phyloP scores from a whole-genome alignment of 2,888 invertebrate species.

The Drymonia ruficornis region DNA sequence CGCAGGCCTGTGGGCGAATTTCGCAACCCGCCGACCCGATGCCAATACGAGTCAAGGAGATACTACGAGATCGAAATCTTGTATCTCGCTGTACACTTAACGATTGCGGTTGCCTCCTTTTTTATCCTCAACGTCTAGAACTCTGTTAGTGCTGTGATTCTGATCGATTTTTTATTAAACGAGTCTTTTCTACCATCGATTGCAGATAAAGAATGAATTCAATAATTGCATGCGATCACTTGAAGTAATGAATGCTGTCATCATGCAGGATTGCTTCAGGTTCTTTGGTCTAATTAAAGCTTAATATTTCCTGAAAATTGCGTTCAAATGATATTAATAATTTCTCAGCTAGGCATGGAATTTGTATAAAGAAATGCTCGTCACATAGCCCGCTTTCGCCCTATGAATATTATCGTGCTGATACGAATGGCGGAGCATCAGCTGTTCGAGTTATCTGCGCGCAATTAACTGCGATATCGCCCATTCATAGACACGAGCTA shows the following conservation, averaged over 20 bases:
- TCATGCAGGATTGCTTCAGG: too few relatives aligned
- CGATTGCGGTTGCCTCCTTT: constrained; percentile 59
- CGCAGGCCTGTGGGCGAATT: constrained; percentile 62
- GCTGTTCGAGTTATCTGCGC: constrained; percentile 69
- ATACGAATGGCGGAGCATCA: constrained; percentile 70
- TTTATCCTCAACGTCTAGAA: constrained; percentile 57
- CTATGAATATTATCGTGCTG: constrained; percentile 64
- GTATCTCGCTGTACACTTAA: constrained; percentile 49
- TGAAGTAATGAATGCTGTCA: too few relatives aligned
- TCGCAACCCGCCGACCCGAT: constrained; percentile 63
- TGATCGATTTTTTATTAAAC: constrained; percentile 30
- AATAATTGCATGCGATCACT: too few relatives aligned
- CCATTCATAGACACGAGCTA: constrained; percentile 57
- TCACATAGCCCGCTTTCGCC: constrained; percentile 68
- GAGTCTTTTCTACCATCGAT: constrained; percentile 1
- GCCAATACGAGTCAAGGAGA: constrained; percentile 77
- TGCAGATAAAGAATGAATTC: too few relatives aligned
- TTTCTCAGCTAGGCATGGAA: constrained; percentile 22
- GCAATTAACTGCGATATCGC: constrained; percentile 69
- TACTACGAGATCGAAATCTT: constrained; percentile 57
- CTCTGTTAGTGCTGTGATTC: constrained; percentile 38
- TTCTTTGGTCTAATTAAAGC: too few relatives aligned
- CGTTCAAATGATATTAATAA: constrained; percentile 7
- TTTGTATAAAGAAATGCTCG: constrained; percentile 42
- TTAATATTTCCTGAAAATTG: too few relatives aligned